These are phyloP conservation scores for Gobio gobio DNA, from an alignment of 2,113 vertebrate species.

Conservation along the genomic window DNA sequence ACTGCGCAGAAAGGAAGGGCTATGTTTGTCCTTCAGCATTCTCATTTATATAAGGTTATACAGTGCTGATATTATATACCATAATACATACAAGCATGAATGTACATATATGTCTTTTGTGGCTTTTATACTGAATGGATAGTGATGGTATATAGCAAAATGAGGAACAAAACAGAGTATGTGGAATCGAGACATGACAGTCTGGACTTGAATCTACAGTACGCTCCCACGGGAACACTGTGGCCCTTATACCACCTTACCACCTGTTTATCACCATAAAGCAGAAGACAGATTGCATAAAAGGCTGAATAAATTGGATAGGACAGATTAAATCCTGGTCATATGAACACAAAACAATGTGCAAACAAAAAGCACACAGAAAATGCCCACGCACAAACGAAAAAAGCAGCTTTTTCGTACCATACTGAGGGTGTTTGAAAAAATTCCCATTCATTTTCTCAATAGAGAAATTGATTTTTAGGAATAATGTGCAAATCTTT, in stretches of 20 bases:
- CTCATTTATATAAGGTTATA: constrained; percentile 3
- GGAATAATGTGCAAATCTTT: not conserved
- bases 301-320: constrained; percentile 18
- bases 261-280: constrained; percentile 18
- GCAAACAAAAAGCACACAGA: constrained; percentile 3
- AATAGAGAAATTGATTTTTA: not conserved
- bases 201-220: not conserved
- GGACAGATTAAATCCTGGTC: constrained; percentile 12
- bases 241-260: not conserved
- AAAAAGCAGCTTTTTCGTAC: not conserved
- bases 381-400: constrained; percentile 7
- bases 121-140: not conserved
- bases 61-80: not conserved
- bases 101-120: not conserved
- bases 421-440: not conserved
- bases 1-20: not conserved
- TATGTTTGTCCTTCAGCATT: constrained; percentile 10
- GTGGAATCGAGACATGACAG: not conserved
- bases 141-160: not conserved
- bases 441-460: not conserved
- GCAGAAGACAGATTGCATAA: not conserved
- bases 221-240: not conserved
- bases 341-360: not conserved
- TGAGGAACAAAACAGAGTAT: not conserved
- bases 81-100: not conserved